A percentile compares a stretch with the other conserved stretches of the same genome.
Conservation (phyloP, 2,888 invertebrate genomes). For the Opisthograptis luteolata region DNA sequence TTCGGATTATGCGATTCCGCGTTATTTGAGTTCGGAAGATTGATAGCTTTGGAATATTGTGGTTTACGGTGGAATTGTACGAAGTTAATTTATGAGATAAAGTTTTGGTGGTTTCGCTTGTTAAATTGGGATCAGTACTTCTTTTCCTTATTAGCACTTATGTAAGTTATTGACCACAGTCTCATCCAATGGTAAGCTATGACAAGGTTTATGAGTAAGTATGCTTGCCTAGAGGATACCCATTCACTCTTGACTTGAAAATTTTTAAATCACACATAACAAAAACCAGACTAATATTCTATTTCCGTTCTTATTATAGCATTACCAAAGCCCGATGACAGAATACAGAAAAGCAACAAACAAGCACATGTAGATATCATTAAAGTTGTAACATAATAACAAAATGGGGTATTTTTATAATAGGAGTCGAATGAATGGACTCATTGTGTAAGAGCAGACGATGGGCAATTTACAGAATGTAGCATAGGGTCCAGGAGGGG, state of each 20-base stretch:
- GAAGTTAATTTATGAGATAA: conserved; percentile 3
- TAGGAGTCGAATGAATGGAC: conserved; percentile 72
- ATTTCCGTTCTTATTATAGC: conserved; percentile 11
- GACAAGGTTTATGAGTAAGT: no score
- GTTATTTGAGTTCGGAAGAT: conserved; percentile 36
- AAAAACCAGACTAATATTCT: no score
- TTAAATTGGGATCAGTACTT: no score
- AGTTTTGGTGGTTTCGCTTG: neutral
- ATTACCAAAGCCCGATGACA: conserved; percentile 40
- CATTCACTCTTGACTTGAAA: no score
- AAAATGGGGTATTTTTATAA: conserved; percentile 72
- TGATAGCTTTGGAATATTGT: conserved; percentile 28
- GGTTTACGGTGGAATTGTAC: conserved; percentile 9
- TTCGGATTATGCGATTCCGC: conserved; percentile 35
- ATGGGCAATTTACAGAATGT: conserved; percentile 71
- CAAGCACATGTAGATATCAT: conserved; percentile 62
- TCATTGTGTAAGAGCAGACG: conserved; percentile 56
- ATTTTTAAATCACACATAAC: neutral
- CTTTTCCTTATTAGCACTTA: no score
- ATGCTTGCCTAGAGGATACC: no score
- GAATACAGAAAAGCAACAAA: conserved; percentile 39
- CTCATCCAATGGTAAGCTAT: no score
- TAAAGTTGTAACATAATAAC: conserved; percentile 80
- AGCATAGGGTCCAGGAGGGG: conserved; percentile 51
- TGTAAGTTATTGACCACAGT: no score